These are phyloP conservation scores for Urocitellus parryii DNA, from an alignment of 2,113 vertebrate species.

Conservation along the genomic window DNA sequence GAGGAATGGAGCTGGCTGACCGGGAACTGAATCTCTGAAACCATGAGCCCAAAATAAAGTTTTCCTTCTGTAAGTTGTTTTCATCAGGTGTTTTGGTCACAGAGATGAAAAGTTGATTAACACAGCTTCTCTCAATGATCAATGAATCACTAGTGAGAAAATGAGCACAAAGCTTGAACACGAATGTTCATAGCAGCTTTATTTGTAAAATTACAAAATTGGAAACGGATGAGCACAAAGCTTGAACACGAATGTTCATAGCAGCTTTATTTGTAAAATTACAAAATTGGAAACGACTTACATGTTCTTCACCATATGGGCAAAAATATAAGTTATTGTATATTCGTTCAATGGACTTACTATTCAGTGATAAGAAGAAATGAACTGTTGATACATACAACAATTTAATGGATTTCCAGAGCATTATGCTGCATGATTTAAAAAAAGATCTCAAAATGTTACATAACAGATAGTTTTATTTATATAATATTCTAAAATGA, in stretches of 20 bases:
- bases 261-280: background rate
- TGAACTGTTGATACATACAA: background rate
- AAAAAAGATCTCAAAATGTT: background rate
- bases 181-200: background rate
- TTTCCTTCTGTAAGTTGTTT: no score
- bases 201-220: background rate
- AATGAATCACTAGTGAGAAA: background rate
- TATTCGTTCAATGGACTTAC: background rate
- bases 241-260: background rate
- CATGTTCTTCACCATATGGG: background rate
- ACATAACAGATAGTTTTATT: background rate
- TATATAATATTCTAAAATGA: no score
- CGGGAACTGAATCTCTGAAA: no score
- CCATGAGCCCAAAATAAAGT: no score
- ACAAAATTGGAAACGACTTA: background rate
- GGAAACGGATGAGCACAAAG: background rate
- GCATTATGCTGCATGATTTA: background rate
- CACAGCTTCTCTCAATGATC: background rate
- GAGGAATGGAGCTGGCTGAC: no score
- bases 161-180: background rate
- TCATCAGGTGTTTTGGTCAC: no score
- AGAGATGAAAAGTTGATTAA: no score
- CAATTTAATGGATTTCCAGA: slow-evolving; percentile 12
- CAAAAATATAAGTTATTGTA: background rate
- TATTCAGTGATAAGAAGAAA: background rate